These are phyloP conservation scores for Euphydryas editha DNA, from an alignment of 2,888 invertebrate species.

Conservation along the genomic window DNA sequence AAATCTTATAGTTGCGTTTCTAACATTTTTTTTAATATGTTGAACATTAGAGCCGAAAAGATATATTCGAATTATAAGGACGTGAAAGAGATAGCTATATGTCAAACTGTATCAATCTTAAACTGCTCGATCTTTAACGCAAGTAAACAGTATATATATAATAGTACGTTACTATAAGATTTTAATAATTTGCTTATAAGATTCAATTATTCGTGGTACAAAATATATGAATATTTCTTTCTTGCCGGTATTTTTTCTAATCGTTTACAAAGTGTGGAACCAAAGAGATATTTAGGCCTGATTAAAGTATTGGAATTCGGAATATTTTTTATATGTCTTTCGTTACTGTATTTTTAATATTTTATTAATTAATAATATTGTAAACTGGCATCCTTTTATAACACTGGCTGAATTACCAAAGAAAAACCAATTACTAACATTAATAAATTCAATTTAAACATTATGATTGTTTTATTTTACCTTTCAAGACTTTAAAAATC, in stretches of 20 bases:
- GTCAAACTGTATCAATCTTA: too few species aligned
- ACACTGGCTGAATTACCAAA: conserved; percentile 61
- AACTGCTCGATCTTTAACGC: too few species aligned
- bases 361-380: conserved; percentile 13
- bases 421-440: conserved; percentile 49
- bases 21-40: too few species aligned
- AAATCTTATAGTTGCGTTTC: too few species aligned
- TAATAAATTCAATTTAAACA: conserved; percentile 17
- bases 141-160: too few species aligned
- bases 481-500: background rate
- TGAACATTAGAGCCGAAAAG: too few species aligned
- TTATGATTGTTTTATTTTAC: conserved; percentile 7
- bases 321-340: conserved; percentile 7
- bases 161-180: too few species aligned
- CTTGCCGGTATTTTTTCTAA: conserved; percentile 40
- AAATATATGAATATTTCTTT: conserved; percentile 16
- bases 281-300: conserved; percentile 51
- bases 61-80: too few species aligned
- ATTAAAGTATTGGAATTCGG: background rate
- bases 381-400: conserved; percentile 27
- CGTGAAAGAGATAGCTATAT: too few species aligned
- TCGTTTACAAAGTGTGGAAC: conserved; percentile 46
- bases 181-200: too few species aligned
- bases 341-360: conserved; percentile 7
- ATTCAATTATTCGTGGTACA: conserved; percentile 3